These are phyloP conservation scores for Helicoverpa zea DNA, from an alignment of 1,140 invertebrate genomes.

Conservation along the genomic window DNA sequence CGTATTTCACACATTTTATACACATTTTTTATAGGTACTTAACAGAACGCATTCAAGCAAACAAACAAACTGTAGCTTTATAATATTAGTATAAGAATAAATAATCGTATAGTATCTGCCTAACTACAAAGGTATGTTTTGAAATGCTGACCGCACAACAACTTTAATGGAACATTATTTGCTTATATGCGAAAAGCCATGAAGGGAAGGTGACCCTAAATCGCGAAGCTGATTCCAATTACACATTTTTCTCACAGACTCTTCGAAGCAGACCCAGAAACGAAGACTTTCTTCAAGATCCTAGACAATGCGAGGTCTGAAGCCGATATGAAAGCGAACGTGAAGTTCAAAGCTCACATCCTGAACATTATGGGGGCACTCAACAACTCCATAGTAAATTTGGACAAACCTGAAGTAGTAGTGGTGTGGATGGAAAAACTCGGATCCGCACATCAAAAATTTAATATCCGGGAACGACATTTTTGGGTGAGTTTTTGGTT, in stretches of 20 bases:
- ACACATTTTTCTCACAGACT: constrained; percentile 82
- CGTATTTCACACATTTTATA: too few species aligned
- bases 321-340: constrained; percentile 86
- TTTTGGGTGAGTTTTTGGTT: constrained; percentile 84
- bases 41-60: too few species aligned
- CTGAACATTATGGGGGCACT: constrained; percentile 88
- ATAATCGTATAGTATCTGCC: too few species aligned
- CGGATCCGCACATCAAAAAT: constrained; percentile 87
- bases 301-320: constrained; percentile 86
- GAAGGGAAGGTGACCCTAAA: not conserved
- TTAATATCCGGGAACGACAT: constrained; percentile 79
- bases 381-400: constrained; percentile 87
- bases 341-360: constrained; percentile 89
- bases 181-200: too few species aligned
- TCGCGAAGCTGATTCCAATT: not conserved
- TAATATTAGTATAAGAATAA: too few species aligned
- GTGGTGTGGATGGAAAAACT: constrained; percentile 88
- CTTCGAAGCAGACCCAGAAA: constrained; percentile 88
- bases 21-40: too few species aligned
- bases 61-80: too few species aligned
- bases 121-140: too few species aligned
- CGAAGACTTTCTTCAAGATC: constrained; percentile 87
- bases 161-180: too few species aligned
- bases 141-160: too few species aligned
- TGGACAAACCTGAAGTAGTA: constrained; percentile 89